A percentile compares a stretch with the other conserved stretches of the same genome.
phyloP scores from a whole-genome alignment of 2,797 vertebrate species.

The Pyrocephalus nanus region DNA sequence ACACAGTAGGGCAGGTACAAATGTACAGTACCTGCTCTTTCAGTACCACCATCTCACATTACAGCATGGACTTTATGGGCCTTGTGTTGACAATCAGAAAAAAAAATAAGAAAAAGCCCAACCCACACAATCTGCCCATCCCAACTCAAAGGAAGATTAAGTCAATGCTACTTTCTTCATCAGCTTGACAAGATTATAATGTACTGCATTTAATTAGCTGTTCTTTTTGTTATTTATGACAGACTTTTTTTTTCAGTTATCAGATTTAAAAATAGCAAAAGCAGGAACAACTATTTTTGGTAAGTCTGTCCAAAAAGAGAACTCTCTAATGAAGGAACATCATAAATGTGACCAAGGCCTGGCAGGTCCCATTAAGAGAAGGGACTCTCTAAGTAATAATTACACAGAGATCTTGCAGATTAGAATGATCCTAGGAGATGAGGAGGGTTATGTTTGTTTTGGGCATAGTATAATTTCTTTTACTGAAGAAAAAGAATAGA shows the following conservation, averaged over 20 bases:
- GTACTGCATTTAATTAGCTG: not conserved
- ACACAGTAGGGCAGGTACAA: not conserved
- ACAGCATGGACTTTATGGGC: not conserved
- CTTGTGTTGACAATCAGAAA: not conserved
- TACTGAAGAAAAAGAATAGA: not conserved
- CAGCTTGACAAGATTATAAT: not conserved
- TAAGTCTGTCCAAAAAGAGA: not conserved
- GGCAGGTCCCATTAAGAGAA: not conserved
- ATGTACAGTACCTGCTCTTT: not conserved
- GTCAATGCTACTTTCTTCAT: not conserved
- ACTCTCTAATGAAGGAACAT: not conserved
- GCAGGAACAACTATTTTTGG: not conserved
- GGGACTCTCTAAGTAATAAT: not conserved
- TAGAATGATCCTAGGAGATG: not conserved
- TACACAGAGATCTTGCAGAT: not conserved
- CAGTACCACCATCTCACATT: not conserved
- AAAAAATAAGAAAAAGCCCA: not conserved
- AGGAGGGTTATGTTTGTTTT: not conserved
- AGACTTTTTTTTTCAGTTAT: not conserved
- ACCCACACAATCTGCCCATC: rapidly evolving
- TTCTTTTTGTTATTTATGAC: not conserved
- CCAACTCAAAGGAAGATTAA: not conserved
- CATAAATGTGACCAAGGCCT: not conserved
- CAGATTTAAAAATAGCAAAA: not conserved
- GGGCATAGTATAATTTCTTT: not conserved